Evolutionary conservation across 2,113 vertebrate genomes (phyloP), one percentile per base, ranked within the genome.

Genomic region (Oceanodroma tethys): DNA sequence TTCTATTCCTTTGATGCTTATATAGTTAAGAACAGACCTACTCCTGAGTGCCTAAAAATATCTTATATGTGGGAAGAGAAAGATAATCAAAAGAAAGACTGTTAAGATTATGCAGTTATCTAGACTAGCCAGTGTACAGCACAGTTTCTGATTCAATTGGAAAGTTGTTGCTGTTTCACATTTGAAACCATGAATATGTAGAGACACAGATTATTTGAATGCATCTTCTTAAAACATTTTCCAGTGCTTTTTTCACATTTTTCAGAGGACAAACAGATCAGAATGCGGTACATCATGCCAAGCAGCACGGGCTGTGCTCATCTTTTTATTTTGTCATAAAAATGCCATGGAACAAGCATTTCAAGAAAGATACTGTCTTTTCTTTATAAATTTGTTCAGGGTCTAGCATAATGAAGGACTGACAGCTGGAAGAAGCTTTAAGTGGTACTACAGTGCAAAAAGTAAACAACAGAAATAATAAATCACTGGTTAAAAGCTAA

Each of bases 31-130:
- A 91, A 86, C 19, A 92, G 52, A 92, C 25, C 56, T 86, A 58
- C 40, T 89, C 72, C 72, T 10, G 34, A 68, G 25, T 34, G 20
- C 40, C 86, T 92, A 95, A 97, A 93, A 97, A 95, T 96, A 95
- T 32, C 65, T 83, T 55, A 14, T 10, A 65, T 73, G 80, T 93
- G 40, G 91, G 83, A 95, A 92, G 88, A 88, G 60, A 43, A 86
- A 89, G 56, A 53, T 79, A 86, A 92, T 89, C 34, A 81, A 86
- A 90, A 74, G 75, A 80, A 88, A 85, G 27, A 40, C 65, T 81
- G 32, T 29, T 58, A 89, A 91, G 70, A 68, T 87, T 75, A 85
- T 58, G 43, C 34, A 79, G 68, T 75, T 92, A 71, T 52, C 83
- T 59, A 85, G 80, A 84, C 34, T 65, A 90, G 32, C 56, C 52